These are phyloP conservation scores for Platalea minor DNA, from an alignment of 2,797 vertebrate genomes.

Conservation along the genomic window DNA sequence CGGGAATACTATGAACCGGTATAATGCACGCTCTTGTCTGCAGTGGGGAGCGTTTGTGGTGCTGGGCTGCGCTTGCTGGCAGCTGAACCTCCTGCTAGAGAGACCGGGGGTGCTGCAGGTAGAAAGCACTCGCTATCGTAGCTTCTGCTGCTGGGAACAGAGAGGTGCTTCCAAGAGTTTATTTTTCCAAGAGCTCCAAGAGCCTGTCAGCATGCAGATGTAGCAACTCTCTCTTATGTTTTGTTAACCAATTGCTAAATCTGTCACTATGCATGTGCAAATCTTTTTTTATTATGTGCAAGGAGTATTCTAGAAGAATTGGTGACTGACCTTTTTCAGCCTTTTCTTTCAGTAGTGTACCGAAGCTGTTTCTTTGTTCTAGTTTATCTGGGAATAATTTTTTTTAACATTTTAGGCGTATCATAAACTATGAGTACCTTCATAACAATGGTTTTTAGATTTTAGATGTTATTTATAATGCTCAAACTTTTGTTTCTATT, in stretches of 20 bases:
- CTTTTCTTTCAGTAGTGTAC: not conserved
- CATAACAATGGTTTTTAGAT: not conserved
- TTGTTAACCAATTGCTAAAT: not conserved
- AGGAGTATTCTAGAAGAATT: not conserved
- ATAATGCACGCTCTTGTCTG: accelerated
- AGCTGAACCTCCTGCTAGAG: not conserved
- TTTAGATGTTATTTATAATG: not conserved
- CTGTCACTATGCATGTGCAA: accelerated
- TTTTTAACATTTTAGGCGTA: not conserved
- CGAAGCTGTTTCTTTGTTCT: not conserved
- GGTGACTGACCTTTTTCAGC: not conserved
- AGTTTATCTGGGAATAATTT: not conserved
- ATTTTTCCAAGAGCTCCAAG: no score
- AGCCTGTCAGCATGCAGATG: no score
- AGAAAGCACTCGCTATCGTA: accelerated
- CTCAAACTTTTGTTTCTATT: not conserved
- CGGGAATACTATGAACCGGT: not conserved
- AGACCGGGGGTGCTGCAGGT: not conserved
- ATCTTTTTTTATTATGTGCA: not conserved
- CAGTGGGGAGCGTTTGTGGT: accelerated
- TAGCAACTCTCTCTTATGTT: not conserved
- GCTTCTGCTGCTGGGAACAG: not conserved
- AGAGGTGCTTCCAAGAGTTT: not conserved
- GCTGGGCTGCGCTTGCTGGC: not conserved
- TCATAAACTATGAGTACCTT: not conserved